Evolutionary conservation across 2,888 invertebrate species (phyloP).

Genomic region (Heliconius ismenius): DNA sequence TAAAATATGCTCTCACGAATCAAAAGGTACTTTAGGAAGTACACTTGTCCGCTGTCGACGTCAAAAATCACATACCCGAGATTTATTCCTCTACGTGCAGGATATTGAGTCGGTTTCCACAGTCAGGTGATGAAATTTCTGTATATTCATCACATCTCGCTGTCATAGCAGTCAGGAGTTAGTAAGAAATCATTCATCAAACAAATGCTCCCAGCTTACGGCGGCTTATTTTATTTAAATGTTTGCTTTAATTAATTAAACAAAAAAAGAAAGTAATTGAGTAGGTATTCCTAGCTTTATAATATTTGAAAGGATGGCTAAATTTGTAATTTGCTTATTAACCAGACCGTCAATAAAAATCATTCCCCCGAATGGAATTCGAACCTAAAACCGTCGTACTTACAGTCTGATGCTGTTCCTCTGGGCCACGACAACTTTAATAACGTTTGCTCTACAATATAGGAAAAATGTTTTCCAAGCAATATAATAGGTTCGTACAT

Average conservation of each 20-base stretch:
- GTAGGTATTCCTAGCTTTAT: too few relatives aligned
- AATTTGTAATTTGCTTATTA: too few relatives aligned
- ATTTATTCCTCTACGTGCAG: conserved; percentile 20
- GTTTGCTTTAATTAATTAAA: background rate
- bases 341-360: background rate
- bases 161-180: background rate
- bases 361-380: background rate
- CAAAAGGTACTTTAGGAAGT: conserved; percentile 35
- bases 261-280: too few relatives aligned
- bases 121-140: conserved; percentile 18
- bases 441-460: conserved; percentile 7
- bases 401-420: background rate
- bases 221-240: too few relatives aligned
- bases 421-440: background rate
- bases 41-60: conserved; percentile 13
- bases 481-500: conserved; percentile 39
- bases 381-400: background rate
- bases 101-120: conserved; percentile 10
- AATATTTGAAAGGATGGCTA: too few relatives aligned
- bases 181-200: background rate
- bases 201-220: too few relatives aligned
- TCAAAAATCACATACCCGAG: conserved; percentile 15
- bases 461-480: conserved; percentile 23
- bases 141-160: conserved; percentile 8
- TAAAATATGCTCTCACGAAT: conserved; percentile 43